Evolutionary conservation across 2,888 invertebrate species (phyloP).

Genomic region (Notodonta dromedarius): DNA sequence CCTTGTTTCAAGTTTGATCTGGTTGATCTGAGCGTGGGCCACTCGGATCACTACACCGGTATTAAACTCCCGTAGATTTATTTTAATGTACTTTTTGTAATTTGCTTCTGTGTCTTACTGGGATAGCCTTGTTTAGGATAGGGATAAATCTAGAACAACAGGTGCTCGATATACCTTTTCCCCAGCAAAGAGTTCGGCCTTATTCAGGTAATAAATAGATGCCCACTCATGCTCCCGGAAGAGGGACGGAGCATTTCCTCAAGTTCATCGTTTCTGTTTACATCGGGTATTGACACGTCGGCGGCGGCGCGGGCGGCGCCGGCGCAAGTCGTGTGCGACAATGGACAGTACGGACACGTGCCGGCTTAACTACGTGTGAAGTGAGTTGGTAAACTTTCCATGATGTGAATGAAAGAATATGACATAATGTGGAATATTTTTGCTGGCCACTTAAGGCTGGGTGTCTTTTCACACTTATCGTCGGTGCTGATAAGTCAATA

Average conservation of each 20-base stretch:
- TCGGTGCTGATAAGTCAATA: too few relatives aligned
- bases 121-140: too few relatives aligned
- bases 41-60: too few relatives aligned
- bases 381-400: background rate
- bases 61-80: too few relatives aligned
- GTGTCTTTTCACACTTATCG: too few relatives aligned
- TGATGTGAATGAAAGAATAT: background rate
- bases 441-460: too few relatives aligned
- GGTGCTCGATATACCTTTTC: too few relatives aligned
- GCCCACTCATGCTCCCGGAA: constrained; percentile 11
- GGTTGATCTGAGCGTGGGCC: too few relatives aligned
- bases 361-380: background rate
- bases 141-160: too few relatives aligned
- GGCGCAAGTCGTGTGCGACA: background rate
- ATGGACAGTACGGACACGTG: background rate
- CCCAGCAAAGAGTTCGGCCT: background rate
- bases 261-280: constrained; percentile 32
- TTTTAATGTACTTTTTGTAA: too few relatives aligned
- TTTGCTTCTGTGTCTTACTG: too few relatives aligned
- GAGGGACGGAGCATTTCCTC: constrained; percentile 13
- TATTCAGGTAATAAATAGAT: background rate
- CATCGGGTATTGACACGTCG: constrained; percentile 10
- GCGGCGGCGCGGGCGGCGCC: background rate
- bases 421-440: background rate
- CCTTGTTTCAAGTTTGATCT: too few relatives aligned